Conservation (phyloP, 2,113 vertebrate genomes). For the Benitochromis conjunctus region DNA sequence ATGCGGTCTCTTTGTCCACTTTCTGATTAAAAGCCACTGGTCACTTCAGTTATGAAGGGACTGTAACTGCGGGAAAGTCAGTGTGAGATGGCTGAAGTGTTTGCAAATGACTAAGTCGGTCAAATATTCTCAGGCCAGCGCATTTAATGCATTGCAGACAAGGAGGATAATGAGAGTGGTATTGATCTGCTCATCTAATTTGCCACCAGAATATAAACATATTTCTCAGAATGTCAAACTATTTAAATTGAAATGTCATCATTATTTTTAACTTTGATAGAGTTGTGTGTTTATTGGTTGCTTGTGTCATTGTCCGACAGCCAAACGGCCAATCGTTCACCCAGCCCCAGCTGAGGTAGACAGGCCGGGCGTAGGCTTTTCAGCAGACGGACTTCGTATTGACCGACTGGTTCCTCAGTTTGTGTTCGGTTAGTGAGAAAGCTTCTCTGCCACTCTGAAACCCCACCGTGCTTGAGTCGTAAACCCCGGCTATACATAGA, state of each 20-base stretch:
- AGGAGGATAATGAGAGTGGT: neutral
- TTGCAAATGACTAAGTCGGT: neutral
- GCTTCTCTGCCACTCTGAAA: neutral
- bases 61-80: fast-evolving
- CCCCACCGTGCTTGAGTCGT: neutral
- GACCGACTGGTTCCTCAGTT: neutral
- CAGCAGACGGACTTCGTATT: neutral
- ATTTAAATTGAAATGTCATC: neutral
- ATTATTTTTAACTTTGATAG: neutral
- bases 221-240: neutral
- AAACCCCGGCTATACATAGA: neutral
- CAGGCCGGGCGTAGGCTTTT: neutral
- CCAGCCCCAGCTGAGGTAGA: neutral
- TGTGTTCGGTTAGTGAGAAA: neutral
- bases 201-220: neutral
- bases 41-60: fast-evolving
- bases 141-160: neutral
- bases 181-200: neutral
- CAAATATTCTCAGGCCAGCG: neutral
- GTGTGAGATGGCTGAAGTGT: neutral
- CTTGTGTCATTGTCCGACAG: neutral
- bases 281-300: neutral
- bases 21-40: neutral
- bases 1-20: neutral
- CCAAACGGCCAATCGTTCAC: neutral